Evolutionary conservation across 2,113 vertebrate genomes (phyloP).

Genomic region (Corvus moneduloides): DNA sequence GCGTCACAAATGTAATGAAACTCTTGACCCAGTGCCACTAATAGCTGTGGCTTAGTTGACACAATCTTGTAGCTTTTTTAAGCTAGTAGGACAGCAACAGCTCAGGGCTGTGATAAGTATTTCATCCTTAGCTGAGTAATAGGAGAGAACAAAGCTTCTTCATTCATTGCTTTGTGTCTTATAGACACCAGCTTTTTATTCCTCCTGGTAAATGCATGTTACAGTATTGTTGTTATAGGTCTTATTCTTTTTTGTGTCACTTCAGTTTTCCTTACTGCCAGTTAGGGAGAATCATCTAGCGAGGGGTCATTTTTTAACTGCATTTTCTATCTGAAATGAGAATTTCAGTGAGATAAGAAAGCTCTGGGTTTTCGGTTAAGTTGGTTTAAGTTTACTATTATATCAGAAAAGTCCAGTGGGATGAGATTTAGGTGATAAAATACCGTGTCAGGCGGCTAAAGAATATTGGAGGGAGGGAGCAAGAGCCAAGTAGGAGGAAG

Average conservation of each 20-base stretch:
- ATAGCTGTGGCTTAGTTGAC: constrained; percentile 4
- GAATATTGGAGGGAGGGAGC: background rate
- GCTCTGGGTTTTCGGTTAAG: background rate
- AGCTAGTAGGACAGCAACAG: background rate
- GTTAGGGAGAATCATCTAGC: background rate
- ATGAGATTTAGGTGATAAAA: constrained; percentile 34
- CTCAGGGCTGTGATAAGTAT: background rate
- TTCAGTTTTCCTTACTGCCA: background rate
- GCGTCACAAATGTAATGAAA: background rate
- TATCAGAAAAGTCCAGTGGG: background rate
- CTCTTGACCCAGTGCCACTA: constrained; percentile 21
- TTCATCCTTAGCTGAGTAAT: background rate
- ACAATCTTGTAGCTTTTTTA: background rate
- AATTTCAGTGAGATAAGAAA: background rate
- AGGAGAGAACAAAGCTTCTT: background rate
- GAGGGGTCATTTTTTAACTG: background rate
- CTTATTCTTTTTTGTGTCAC: background rate
- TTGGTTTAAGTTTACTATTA: background rate
- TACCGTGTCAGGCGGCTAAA: background rate
- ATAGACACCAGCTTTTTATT: background rate
- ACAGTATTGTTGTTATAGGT: background rate
- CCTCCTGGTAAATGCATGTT: background rate
- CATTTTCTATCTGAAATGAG: background rate
- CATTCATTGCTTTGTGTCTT: background rate
- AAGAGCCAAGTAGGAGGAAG: background rate